Base-by-base conservation (phyloP, 2,113 vertebrate species). In the Cranoglanis bouderius region DNA sequence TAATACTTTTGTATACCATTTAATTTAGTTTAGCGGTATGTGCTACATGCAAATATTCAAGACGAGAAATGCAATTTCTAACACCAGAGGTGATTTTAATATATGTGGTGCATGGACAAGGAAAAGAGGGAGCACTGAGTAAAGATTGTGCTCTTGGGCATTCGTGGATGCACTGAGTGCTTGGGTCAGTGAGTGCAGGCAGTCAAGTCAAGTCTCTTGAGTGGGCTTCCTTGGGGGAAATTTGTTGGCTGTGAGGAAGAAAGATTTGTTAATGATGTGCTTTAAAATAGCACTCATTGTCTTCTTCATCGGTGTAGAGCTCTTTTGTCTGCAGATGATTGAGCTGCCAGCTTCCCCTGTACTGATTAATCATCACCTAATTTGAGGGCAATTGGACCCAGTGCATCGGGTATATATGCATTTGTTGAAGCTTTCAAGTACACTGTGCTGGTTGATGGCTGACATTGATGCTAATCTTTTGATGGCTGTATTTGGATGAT, bases 191-290 rank as follows among this genome's bases (percentile, higher is more conserved):
- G 38, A 43, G 81, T 61, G 24, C 21, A 83, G 18, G 38, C 35
- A 32, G 80, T 82, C n/a, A 29, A 19, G 77, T 80, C 77, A 26
- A 24, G 46, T 32, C 77, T 80, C 77, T 57, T 38, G 32, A 57
- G 80, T 35, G 13, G 53, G 32, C 18, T 57, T 82, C 32, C n/a
- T 82, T 2, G 10, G 19, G 53, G 32, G 53, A 38, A 82, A 82
- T 40, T 59, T 38, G 32, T 82, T 59, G 80, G 55, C 81, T 26
- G 32, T 29, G 53, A 40, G 32, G 53, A 38, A 57, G 53, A 82
- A 82, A 38, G 19, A 82, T 82, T 82, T 82, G 81, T 82, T 82
- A 82, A 59, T 40, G 35, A 59, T 40, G 77, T 81, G 49, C 35
- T 82, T 80, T 18, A 38, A 82, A 35, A 57, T 57, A 21, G 49